Base-by-base conservation (phyloP, 2,113 vertebrate species). In the Istiophorus platypterus region DNA sequence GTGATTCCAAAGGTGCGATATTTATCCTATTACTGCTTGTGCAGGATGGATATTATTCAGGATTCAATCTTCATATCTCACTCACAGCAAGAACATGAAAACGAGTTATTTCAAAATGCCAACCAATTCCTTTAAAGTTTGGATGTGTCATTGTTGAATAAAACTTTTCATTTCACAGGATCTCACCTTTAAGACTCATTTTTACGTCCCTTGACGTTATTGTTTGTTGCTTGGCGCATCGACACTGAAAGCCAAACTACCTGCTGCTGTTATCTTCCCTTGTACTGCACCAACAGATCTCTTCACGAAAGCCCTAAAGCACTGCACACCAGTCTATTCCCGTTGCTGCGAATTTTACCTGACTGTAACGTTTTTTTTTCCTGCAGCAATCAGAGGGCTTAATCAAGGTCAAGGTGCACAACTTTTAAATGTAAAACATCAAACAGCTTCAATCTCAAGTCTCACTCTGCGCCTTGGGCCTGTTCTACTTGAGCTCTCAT, bases 371-470 rank as follows among this genome's bases (percentile, higher is more conserved):
- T 41, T 29, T 51, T 42, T 51, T 37, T 42, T 2, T 1, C 31
- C 1, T 5, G 37, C 26, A 29, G 24, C 37, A 27, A 57, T 73
- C 31, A 34, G 51, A 34, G 17, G 27, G 41, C 71, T 78, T 68
- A 72, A 72, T 77, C 4, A 6, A 80, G 72, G 78, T 89, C 76
- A 86, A 82, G 41, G 73, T 62, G 63, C 45, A 76, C 1, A 0
- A 56, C 75, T 80, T 84, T 80, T 41, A 71, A 84, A 89, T 89
- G 70, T 77, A 82, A 72, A 79, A 86, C 78, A 79, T 87, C 63
- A 88, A 85, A 85, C 47, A 71, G 37, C 45, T 72, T 83, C 66
- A 58, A 78, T 72, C 49, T 80, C 78, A 59, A 47, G 63, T 57
- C 26, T 57, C 39, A 22, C 31, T 61, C 56, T 7, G 15, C 22